Conservation (phyloP, 2,797 vertebrate species). For the Babyrousa celebensis region DNA sequence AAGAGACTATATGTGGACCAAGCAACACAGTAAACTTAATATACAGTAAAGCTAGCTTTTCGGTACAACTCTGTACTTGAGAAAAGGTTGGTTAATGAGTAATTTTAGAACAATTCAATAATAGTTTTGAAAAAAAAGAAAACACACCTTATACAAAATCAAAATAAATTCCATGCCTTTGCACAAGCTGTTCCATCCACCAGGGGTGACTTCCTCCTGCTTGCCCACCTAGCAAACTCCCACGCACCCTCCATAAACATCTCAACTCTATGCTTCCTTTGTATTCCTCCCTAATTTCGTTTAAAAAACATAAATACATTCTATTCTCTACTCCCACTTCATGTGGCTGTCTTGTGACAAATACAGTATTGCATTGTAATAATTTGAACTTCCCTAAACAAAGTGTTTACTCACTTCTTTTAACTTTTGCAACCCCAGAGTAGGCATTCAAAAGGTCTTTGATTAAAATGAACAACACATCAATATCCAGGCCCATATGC, state of each 20-base stretch:
- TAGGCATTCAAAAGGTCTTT: not conserved
- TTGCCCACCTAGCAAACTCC: not conserved
- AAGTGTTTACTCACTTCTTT: not conserved
- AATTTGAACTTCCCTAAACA: not conserved
- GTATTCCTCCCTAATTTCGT: not conserved
- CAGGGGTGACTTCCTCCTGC: not conserved
- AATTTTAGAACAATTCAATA: slow-evolving; percentile 50
- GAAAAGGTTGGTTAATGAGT: slow-evolving; percentile 8
- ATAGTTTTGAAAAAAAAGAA: not conserved
- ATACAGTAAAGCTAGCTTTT: not conserved
- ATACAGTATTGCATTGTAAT: not conserved
- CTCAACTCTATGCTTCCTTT: not conserved
- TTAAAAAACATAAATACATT: not conserved
- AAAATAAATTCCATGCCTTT: not conserved
- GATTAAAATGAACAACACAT: not conserved
- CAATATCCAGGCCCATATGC: not conserved
- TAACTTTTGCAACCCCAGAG: not conserved
- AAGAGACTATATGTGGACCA: not conserved
- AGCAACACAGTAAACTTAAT: not conserved
- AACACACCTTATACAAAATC: slow-evolving; percentile 55
- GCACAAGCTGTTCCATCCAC: not conserved
- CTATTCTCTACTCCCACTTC: not conserved
- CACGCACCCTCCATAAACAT: not conserved
- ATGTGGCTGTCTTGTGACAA: not conserved
- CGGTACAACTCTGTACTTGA: not conserved